Evolutionary conservation across 2,888 invertebrate species (phyloP), one percentile per base, ranked within the genome.

Genomic region (Chloroclysta siterata): DNA sequence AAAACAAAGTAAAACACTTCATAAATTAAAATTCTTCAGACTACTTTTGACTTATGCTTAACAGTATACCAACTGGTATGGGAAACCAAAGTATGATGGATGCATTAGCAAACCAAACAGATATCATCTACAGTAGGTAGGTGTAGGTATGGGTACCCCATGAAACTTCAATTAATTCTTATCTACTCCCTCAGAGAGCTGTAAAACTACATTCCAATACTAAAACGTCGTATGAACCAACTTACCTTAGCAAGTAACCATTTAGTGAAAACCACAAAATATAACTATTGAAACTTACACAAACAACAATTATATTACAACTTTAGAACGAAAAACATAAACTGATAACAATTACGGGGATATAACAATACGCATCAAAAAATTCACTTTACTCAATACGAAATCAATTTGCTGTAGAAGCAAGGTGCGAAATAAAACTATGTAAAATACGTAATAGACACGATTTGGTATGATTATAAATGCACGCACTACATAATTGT

Each of bases 401-500:
- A 69, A 74, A 74, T 74, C 73, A 74, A 74, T 74, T 72, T 68
- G 69, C 64, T 69, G 44, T 66, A 59, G 53, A 60, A 64, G 67
- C 58, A 64, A 70, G 69, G 74, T 71, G 84, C 76, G 77, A 77
- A 74, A 68, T 78, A 83, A 80, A 84, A 82, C 75, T 77, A 76
- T 68, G 72, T 74, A 80, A 82, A 84, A 82, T 80, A 79, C 77
- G 76, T 78, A 74, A 82, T 81, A 84, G 80, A 83, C 84, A 85
- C 79, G 77, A 82, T 87, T 85, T 74, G 73, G 74, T 75, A 79
- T 71, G 68, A 78, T 81, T 77, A 79, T 82, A 81, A 83, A 84
- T 81, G 79, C 83, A 79, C 86, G 81, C 85, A 89, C 89, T 88
- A 90, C 88, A 89, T 90, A 75, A 80, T 88, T 83, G 76, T 78